Base-by-base conservation (phyloP, 2,797 vertebrate species). In the Remorina albescens region DNA sequence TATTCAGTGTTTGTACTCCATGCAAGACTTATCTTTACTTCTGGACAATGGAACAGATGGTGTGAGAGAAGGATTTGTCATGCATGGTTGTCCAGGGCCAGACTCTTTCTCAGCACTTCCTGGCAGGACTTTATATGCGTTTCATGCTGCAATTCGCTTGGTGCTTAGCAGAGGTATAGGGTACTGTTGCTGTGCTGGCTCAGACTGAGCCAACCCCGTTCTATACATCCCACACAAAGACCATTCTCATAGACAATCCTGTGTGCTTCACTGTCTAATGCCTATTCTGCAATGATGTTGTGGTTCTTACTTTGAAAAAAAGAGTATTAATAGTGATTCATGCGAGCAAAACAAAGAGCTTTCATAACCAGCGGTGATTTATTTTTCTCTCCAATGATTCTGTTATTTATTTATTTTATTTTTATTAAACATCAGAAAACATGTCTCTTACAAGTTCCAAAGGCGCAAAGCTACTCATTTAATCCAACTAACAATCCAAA, bases 1-100 rank as follows among this genome's bases (percentile, higher is more conserved):
- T 82, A 61, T 76, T 88, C 71, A 56, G 49, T 79, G 86, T 90
- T 83, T 86, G 81, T 68, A 63, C 73, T 84, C 82, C 65, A 76
- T 80, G 85, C 82, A 76, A 89, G 85, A 91, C 88, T 89, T 92
- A 89, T 91, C 91, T 90, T 86, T 86, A 85, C 85, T 92, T 80
- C 83, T 82, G 86, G 83, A 91, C 88, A 91, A 92, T 91, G 60
- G 85, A 91, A 78, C 89, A 91, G 92, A 93, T 92, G 91, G 89
- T 86, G 89, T 86, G 91, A 87, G 89, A 63, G 88, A 81, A 89
- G 87, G 90, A 92, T 94, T 94, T 91, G 90, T 87, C 86, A 89
- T 89, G 90, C 90, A 81, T 88, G 89, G 80, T 72, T 64, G 87
- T 90, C 85, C 81, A 42, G 76, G 74, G 81, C 86, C 86, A 83